Base-by-base conservation (phyloP, 2,113 vertebrate species). In the Ariopsis seemanni region DNA sequence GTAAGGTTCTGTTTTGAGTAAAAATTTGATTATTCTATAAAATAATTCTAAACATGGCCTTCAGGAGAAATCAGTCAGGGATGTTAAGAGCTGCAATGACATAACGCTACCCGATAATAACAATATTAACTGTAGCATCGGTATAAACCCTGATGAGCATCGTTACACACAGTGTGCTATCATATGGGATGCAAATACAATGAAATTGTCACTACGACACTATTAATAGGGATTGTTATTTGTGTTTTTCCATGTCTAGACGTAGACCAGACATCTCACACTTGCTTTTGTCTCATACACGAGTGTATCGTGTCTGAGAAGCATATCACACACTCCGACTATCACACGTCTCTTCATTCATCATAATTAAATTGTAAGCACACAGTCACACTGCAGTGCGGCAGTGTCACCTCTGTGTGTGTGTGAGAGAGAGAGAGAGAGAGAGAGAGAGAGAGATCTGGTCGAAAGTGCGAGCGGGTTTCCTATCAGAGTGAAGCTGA, bases 331-430 rank as follows among this genome's bases (percentile, higher is more conserved):
- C 69, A 34, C 57, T 81, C 77, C 57, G 82, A 89, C 86, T 84
- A 83, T 85, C 65, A 88, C 89, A 62, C 42, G 82, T 87, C 89
- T 79, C 34, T 79, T 63, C 86, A 88, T 90, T 90, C 86, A 86
- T 88, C 86, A 90, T 88, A 83, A 86, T 86, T 87, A 86, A 80
- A 87, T 67, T 65, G 85, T 60, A 55, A 79, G 78, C 86, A 53
- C n/a, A 85, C 62, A 57, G 62, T 79, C 83, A 90, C 84, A 83
- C 86, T 90, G 86, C 89, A 86, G 86, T 82, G 85, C 84, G 87
- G 89, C 86, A 89, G 86, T 57, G 75, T 86, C 85, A 86, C 77
- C 85, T 86, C 85, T 71, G 30, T 48, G 15, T 53, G 69, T 82
- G 57, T 62, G 57, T 85, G 71, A 27, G 50, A 18, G 52, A 8